Base-by-base conservation (phyloP, 2,113 vertebrate species). In the Hippotragus niger region DNA sequence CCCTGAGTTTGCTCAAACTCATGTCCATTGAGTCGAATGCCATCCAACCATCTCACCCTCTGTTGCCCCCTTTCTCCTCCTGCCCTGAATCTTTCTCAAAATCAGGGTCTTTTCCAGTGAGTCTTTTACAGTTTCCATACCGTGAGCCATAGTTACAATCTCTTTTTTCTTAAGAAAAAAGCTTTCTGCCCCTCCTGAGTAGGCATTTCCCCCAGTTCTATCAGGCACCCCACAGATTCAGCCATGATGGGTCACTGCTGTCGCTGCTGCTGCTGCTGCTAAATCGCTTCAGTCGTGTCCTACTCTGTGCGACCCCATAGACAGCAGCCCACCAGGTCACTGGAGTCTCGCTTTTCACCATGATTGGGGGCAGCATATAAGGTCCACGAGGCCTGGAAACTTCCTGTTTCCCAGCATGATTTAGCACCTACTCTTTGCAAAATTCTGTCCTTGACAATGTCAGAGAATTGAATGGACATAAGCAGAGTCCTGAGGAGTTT, bases 71-170 rank as follows among this genome's bases (percentile, higher is more conserved):
- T 40, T 74, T 74, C 67, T 74, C 5, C 21, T 74, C 36, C 21
- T 74, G 36, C 36, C 36, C 36, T 74, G 36, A 25, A 25, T 74
- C 67, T 40, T 74, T 74, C 67, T 74, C 67, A 74, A n/a, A 21
- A 74, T 40, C n/a, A 13, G 67, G 10, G 11, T 23, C 67, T 74
- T 74, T 74, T 40, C 19, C 67, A 40, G 19, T 23, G 67, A 40
- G 67, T 71, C 19, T 40, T 71, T 23, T 40, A 40, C 10, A 11
- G 4, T 52, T 81, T 40, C 13, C 45, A n/a, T 50, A 43, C 55
- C 0, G 0, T 29, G 14, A 90, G 33, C 62, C 53, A 31, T 62
- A 67, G 52, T 53, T 14, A 43, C 0, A 8, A 7, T 25, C 4
- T 12, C 8, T 1, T 90, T 52, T 88, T 58, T 58, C 3, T 71